A percentile compares a stretch with the other conserved stretches of the same genome.
These are phyloP conservation scores for Keiferia lycopersicella DNA, from an alignment of 2,888 invertebrate genomes.

Conservation along the genomic window DNA sequence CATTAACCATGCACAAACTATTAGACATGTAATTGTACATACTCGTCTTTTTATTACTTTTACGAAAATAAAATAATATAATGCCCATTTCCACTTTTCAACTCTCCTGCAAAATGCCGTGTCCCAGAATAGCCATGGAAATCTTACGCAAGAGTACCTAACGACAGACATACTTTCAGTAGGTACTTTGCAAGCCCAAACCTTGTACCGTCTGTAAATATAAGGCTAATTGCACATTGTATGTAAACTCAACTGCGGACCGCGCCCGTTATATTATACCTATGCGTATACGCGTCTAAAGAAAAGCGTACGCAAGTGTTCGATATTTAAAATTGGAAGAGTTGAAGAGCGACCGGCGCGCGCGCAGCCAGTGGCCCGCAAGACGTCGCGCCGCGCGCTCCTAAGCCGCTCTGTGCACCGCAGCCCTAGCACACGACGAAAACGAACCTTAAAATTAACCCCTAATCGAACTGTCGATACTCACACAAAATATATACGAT, in stretches of 20 bases:
- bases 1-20: no score
- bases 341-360: conserved; percentile 51
- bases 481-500: conserved; percentile 16
- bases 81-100: not conserved
- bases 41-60: no score
- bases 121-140: not conserved
- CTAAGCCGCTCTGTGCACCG: conserved; percentile 54
- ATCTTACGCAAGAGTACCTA: conserved; percentile 18
- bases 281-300: conserved; percentile 34
- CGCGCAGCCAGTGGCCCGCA: conserved; percentile 72
- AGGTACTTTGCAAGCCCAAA: conserved; percentile 19
- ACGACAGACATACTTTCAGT: conserved; percentile 13
- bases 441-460: conserved; percentile 37
- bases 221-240: conserved; percentile 33
- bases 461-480: conserved; percentile 31
- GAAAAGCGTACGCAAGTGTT: conserved; percentile 62
- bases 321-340: conserved; percentile 73
- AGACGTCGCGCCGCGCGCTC: conserved; percentile 74
- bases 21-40: no score
- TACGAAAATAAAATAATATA: no score
- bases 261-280: conserved; percentile 23
- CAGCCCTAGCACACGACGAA: conserved; percentile 41
- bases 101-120: not conserved
- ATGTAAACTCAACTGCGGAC: conserved; percentile 27
- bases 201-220: conserved; percentile 25